Conservation (phyloP, 2,888 invertebrate genomes). For the Polydrusus pterygomalis region DNA sequence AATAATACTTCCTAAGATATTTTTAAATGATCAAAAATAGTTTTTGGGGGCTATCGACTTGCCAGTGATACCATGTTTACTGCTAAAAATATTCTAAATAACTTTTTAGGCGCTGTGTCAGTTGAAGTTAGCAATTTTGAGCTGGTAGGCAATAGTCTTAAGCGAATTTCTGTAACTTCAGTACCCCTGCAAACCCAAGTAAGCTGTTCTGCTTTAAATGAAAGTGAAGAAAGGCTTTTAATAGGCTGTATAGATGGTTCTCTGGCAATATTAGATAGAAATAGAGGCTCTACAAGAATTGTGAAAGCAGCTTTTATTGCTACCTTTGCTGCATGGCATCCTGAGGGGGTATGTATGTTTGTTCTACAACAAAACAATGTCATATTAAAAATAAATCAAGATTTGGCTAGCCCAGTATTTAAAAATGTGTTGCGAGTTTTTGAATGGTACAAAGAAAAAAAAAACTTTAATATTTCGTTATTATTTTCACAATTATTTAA, state of each 20-base stretch:
- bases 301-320: conserved; percentile 89
- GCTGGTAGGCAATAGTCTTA: conserved; percentile 76
- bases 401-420: too few species aligned
- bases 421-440: too few species aligned
- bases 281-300: conserved; percentile 83
- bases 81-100: too few species aligned
- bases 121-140: conserved; percentile 82
- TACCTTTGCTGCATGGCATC: conserved; percentile 82
- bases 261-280: conserved; percentile 85
- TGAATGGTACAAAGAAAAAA: too few species aligned
- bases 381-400: too few species aligned
- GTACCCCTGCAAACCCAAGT: conserved; percentile 83
- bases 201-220: conserved; percentile 80
- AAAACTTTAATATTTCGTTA: too few species aligned
- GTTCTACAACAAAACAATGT: not conserved
- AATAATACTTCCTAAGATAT: too few species aligned
- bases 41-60: too few species aligned
- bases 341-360: conserved; percentile 74
- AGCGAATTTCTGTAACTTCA: conserved; percentile 79
- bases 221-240: conserved; percentile 82
- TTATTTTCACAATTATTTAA: too few species aligned
- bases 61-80: too few species aligned
- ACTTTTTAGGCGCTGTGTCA: conserved; percentile 75
- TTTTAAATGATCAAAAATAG: too few species aligned
- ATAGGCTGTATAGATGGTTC: conserved; percentile 91